Conservation (phyloP, 2,797 vertebrate species). For the Muscicapa striata region DNA sequence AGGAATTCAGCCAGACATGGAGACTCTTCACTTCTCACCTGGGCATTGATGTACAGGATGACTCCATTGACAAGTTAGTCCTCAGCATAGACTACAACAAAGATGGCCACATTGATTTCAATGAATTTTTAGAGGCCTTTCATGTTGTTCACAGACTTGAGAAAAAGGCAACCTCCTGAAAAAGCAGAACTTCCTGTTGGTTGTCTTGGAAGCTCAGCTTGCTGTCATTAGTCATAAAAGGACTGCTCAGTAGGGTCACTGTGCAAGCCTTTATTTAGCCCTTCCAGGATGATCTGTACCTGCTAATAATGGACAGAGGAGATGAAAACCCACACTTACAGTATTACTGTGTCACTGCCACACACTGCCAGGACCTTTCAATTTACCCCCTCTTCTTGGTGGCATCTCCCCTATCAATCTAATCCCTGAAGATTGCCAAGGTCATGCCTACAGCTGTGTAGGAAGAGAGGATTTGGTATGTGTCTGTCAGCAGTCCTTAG, state of each 20-base stretch:
- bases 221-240: neutral
- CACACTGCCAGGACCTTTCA: neutral
- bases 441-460: neutral
- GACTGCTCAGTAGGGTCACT: neutral
- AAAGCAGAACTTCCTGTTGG: neutral
- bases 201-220: neutral
- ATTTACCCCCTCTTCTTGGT: neutral
- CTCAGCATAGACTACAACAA: constrained; percentile 94
- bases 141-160: constrained; percentile 90
- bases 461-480: neutral
- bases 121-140: constrained; percentile 95
- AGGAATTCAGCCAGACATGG: constrained; percentile 94
- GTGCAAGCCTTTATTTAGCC: neutral
- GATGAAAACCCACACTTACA: neutral
- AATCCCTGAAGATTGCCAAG: neutral
- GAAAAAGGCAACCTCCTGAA: constrained; percentile 70
- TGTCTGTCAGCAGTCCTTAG: neutral
- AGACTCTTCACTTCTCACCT: constrained; percentile 90
- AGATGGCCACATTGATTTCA: constrained; percentile 96
- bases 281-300: neutral
- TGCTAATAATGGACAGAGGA: neutral
- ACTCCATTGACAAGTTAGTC: constrained; percentile 86
- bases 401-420: neutral
- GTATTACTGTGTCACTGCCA: neutral
- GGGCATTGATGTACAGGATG: constrained; percentile 78